Evolutionary conservation across 2,797 vertebrate species (phyloP), one percentile per base, ranked within the genome.

Genomic region (Delichon dasypus): DNA sequence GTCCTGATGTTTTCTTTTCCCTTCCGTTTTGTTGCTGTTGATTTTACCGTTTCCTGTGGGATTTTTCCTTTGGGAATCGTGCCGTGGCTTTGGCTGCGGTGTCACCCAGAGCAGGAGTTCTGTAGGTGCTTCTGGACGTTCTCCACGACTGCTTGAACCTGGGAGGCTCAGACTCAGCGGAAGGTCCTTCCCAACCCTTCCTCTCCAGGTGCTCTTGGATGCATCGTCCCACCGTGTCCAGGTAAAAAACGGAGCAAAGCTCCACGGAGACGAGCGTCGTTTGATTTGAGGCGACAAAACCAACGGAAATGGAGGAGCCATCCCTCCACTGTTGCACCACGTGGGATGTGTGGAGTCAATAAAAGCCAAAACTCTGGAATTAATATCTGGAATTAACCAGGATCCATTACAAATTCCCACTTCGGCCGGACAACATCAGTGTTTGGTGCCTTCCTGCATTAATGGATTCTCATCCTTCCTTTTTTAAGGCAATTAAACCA

Each of bases 201-300:
- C 1, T 16, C 21, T n/a, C 54, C 18, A 51, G 48, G 3, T 27
- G 15, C 3, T 21, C 20, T 22, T 4, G 13, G 45, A 5, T 0
- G 16, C 13, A 0, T 4, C 4, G 2, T 40, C 71, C 70, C 47
- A 38, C 40, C 40, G 1, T 0, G 1, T 13, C 34, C 64, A 32
- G 50, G 9, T 4, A 5, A 73, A 70, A 67, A 47, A 1, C 0
- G 0, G 32, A 72, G 34, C 26, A 45, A 19, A 57, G 0, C 0
- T 7, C 38, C 44, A 2, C 0, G 7, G 17, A 44, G 29, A n/a
- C 0, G 0, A 5, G 13, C 10, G 53, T 16, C 4, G 10, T 9
- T 22, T 6, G 27, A 22, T 9, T 26, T 21, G 15, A 19, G 45
- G 54, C 22, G 74, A 30, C 32, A 36, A 32, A 65, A 9, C 3